Evolutionary conservation across 1,140 invertebrate genomes (phyloP).

Genomic region (Bemisia tabaci): DNA sequence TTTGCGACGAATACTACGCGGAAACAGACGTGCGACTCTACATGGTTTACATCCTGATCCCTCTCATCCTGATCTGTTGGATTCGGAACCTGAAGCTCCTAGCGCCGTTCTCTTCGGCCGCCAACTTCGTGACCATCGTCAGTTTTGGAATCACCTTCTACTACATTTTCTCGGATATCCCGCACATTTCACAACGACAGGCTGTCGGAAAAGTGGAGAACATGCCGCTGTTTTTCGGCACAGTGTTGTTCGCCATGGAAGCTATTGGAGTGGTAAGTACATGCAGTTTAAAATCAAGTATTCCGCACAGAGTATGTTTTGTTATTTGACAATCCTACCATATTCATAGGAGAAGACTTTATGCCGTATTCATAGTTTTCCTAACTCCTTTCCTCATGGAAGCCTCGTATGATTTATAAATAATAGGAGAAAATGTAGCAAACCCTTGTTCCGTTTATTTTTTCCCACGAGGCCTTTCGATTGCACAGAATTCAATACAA

Average conservation of each 20-base stretch:
- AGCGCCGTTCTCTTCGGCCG: constrained; percentile 56
- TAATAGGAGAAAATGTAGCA: no score
- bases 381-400: no score
- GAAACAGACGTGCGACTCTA: constrained; percentile 34
- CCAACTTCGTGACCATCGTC: constrained; percentile 47
- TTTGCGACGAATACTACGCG: constrained; percentile 35
- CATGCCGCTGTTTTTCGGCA: constrained; percentile 48
- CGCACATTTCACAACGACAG: constrained; percentile 31
- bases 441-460: no score
- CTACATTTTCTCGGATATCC: constrained; percentile 48
- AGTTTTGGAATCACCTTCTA: constrained; percentile 53
- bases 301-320: no score
- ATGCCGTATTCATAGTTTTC: no score
- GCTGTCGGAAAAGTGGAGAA: constrained; percentile 32
- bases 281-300: constrained; percentile 46
- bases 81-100: constrained; percentile 57
- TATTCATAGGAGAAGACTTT: no score
- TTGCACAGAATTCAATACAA: no score
- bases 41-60: constrained; percentile 43
- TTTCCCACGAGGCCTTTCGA: no score
- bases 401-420: no score
- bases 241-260: constrained; percentile 48
- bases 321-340: no score
- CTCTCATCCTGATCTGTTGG: constrained; percentile 51
- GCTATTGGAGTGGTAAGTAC: constrained; percentile 48